phyloP scores from a whole-genome alignment of 2,113 vertebrate genomes.

The Pleuronectes platessa region DNA sequence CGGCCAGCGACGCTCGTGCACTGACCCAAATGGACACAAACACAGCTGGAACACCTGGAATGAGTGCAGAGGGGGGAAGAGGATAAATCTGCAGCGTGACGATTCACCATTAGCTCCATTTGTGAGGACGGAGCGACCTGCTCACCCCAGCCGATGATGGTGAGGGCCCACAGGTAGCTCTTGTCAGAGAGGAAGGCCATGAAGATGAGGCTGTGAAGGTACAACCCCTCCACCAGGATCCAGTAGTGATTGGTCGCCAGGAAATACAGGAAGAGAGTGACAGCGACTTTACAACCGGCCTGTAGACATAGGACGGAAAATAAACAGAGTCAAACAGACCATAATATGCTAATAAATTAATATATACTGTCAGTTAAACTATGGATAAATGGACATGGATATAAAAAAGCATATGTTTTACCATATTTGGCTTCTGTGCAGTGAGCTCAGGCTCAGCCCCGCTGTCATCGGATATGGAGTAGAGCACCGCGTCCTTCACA shows the following conservation, averaged over 20 bases:
- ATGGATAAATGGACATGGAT: no score
- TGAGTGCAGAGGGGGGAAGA: not conserved
- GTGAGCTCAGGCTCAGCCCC: conserved; percentile 55
- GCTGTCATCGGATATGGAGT: conserved; percentile 70
- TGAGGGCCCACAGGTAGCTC: conserved; percentile 91
- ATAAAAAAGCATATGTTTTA: conserved; percentile 27
- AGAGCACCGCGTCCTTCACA: conserved; percentile 89
- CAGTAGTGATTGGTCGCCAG: conserved; percentile 95
- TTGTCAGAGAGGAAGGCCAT: conserved; percentile 94
- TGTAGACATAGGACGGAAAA: conserved; percentile 56
- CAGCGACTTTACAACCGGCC: conserved; percentile 91
- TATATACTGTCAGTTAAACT: no score
- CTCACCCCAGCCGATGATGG: conserved; percentile 91
- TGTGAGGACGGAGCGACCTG: not conserved
- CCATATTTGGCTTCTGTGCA: conserved; percentile 80
- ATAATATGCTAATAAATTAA: not conserved
- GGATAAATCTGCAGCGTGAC: not conserved
- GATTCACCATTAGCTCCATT: not conserved
- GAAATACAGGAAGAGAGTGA: conserved; percentile 93
- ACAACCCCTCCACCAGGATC: conserved; percentile 94
- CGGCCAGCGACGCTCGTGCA: conserved; percentile 83
- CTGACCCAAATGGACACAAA: conserved; percentile 88
- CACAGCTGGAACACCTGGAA: conserved; percentile 84
- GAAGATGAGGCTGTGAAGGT: conserved; percentile 93
- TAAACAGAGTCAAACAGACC: not conserved